Evolutionary conservation across 2,888 invertebrate genomes (phyloP), one percentile per base, ranked within the genome.

Genomic region (Eristalinus aeneus): DNA sequence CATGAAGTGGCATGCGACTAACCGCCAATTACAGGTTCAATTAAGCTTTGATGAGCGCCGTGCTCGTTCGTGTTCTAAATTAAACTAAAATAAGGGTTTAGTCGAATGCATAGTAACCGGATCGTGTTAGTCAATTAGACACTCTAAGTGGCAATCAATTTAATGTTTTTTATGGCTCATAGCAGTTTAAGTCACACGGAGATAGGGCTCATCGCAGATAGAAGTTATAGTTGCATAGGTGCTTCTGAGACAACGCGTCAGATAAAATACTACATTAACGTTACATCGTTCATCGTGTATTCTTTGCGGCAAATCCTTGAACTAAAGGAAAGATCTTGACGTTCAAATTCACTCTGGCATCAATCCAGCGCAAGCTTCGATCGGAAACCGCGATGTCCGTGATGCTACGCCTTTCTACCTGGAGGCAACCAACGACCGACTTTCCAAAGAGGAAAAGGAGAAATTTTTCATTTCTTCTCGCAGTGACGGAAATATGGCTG

Each of bases 1-100:
- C 80, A 85, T 63, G 71, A 85, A 75, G 75, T 75, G 84, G 75
- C 80, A 75, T 80, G 72, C 84, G 80, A 72, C 73, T 72, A 58
- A 68, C 71, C 72, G 58, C 34, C 75, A 85, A 80, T 85, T 79
- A 83, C 22, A 83, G 73, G 73, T 71, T 83, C 12, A 46, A 46
- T 46, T 46, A 46, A 16, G 46, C 46, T 46, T 16, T 46, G 46
- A 46, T 46, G 46, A 46, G 46, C 46, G 3, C 1, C n/a, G 46
- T n/a, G 46, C 16, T 46, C 46, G 16, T 46, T 46, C 46, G 46
- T 46, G 46, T 46, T 16, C 46, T n/a, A 46, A 46, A 46, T 46
- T 46, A 8, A 16, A 46, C 16, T 46, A 0, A 16, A 46, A 46
- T n/a, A 46, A 1, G 16, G 46, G 46, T 46, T 46, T 16, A 16